Evolutionary conservation across 2,113 vertebrate species (phyloP), one percentile per base, ranked within the genome.

Genomic region (Melanerpes aurifrons): DNA sequence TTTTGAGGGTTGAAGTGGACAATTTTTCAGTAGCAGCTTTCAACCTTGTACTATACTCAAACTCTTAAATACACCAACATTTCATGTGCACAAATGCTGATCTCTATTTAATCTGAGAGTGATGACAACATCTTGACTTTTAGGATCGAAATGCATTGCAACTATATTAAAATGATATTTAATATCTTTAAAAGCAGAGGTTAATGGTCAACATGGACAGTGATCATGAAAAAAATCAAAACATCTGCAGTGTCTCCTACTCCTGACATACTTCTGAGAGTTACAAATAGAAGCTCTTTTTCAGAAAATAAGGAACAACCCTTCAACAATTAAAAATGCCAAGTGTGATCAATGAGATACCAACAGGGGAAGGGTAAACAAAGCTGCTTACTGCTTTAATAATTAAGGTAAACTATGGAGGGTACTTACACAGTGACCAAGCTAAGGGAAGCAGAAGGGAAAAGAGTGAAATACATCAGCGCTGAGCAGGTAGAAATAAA

Each of bases 351-450:
- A 86, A 88, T 47, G 61, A 90, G 37, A 47, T 69, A 94, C 57
- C 77, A 86, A 37, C 40, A 92, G 19, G 87, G 85, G 86, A 93
- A 89, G 37, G 47, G 74, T 25, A 88, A 93, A 96, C 66, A 94
- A 86, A 90, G 53, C n/a, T 82, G 76, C 84, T 90, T 86, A 93
- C 17, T 62, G 25, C 92, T 86, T 94, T 57, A 89, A 94, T 12
- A 92, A 94, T 95, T 90, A 95, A 94, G 74, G 86, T 91, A 96
- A 96, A 89, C 91, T 93, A 90, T 79, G 92, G 84, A 96, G 88
- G 82, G 96, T 97, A 99, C 99, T 99, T 99, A 99, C 99, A 98
- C 99, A 99, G 97, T 99, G 99, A 98, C 99, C 99, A 98, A 99
- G 98, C 99, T 99, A 98, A 98, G 92, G 98, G 97, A 97, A 96